phyloP scores from a whole-genome alignment of 2,113 vertebrate genomes.

The Centropus unirufus region DNA sequence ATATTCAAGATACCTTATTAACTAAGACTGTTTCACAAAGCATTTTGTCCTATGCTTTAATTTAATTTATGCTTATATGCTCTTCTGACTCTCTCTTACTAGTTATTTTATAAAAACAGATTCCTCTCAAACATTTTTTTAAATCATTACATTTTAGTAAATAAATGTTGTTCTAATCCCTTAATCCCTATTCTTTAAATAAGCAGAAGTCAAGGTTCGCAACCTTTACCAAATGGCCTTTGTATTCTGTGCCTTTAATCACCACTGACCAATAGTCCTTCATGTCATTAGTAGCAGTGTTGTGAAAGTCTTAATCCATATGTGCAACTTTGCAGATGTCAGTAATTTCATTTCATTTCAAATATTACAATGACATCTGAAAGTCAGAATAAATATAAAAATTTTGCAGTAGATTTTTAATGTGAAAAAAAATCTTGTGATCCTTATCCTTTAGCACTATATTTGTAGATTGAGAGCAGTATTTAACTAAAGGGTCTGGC shows the following conservation, averaged over 20 bases:
- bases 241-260: background rate
- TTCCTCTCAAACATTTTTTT: background rate
- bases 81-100: background rate
- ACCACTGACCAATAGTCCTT: background rate
- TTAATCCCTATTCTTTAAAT: background rate
- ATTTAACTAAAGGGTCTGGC: background rate
- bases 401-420: background rate
- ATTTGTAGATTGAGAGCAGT: background rate
- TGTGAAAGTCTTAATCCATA: background rate
- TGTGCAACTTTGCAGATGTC: background rate
- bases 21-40: background rate
- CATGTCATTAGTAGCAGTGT: background rate
- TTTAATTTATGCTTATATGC: background rate
- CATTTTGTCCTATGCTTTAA: background rate
- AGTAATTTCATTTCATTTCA: background rate
- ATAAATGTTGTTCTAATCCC: background rate
- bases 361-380: background rate
- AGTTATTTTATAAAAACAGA: background rate
- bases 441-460: background rate
- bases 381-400: background rate
- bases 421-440: background rate
- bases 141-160: background rate
- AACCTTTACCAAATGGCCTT: background rate
- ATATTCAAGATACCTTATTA: background rate
- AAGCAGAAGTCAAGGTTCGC: background rate